Evolutionary conservation across 2,113 vertebrate genomes (phyloP).

Genomic region (Caloenas nicobarica): DNA sequence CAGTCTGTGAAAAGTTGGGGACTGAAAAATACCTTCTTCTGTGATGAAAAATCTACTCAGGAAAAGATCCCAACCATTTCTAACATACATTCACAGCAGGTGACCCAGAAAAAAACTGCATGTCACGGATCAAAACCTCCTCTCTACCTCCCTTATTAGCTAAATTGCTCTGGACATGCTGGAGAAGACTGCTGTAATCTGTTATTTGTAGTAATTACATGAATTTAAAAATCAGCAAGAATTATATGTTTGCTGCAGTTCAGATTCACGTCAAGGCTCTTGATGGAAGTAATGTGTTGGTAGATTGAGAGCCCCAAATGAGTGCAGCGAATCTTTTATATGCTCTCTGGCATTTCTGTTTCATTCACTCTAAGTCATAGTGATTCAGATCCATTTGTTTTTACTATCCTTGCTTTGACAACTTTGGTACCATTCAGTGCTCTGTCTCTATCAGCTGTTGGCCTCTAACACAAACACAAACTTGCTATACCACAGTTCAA

Average conservation of each 20-base stretch:
- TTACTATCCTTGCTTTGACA: not conserved
- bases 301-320: not conserved
- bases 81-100: not conserved
- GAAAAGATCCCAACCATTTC: not conserved
- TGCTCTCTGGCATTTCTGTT: not conserved
- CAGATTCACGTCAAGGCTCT: not conserved
- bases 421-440: not conserved
- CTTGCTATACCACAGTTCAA: not conserved
- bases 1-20: not conserved
- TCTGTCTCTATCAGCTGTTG: accelerated
- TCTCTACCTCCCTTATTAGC: not conserved
- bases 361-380: not conserved
- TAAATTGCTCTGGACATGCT: not conserved
- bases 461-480: not conserved
- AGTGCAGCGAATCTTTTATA: not conserved
- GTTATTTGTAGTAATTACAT: not conserved
- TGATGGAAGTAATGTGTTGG: accelerated
- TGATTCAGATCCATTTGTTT: not conserved
- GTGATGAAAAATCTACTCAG: not conserved
- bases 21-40: not conserved
- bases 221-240: not conserved
- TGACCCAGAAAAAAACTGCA: not conserved
- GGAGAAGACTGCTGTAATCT: not conserved
- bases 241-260: not conserved
- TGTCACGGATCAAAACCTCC: not conserved